Conservation (phyloP, 2,888 invertebrate genomes). For the Physocephala rufipes region DNA sequence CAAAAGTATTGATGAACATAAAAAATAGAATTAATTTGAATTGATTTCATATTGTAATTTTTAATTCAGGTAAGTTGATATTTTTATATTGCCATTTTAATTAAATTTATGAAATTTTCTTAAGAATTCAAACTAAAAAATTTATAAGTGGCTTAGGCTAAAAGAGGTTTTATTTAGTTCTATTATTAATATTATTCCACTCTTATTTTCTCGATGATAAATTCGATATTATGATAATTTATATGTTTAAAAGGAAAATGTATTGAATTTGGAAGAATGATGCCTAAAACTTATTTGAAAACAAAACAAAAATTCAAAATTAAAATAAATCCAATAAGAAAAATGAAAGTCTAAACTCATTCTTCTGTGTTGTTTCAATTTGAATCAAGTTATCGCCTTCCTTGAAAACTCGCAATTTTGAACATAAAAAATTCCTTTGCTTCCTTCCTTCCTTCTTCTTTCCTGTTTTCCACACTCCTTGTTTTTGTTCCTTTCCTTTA, state of each 20-base stretch:
- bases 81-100: too few species aligned
- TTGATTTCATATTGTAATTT: too few species aligned
- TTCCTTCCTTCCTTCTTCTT: background rate
- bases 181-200: slow-evolving; percentile 12
- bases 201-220: slow-evolving; percentile 7
- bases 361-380: slow-evolving; percentile 45
- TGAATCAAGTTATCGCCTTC: slow-evolving; percentile 28
- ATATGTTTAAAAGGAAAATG: too few species aligned
- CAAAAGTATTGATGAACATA: too few species aligned
- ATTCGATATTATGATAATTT: background rate
- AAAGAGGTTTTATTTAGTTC: too few species aligned
- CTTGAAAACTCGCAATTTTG: background rate
- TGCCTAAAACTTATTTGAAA: slow-evolving; percentile 24
- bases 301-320: slow-evolving; percentile 21
- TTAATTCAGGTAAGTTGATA: too few species aligned
- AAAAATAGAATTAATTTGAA: too few species aligned
- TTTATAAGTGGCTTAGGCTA: too few species aligned
- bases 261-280: background rate
- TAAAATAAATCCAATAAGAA: slow-evolving; percentile 29
- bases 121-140: too few species aligned
- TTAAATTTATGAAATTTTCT: too few species aligned
- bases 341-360: slow-evolving; percentile 44
- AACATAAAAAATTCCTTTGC: background rate
- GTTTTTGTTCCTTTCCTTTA: too few species aligned
- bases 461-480: too few species aligned